Percentiles rank a stretch among this genome's conserved stretches.
Conservation (phyloP, 1,140 invertebrate genomes). For the Parapsyche elsis region DNA sequence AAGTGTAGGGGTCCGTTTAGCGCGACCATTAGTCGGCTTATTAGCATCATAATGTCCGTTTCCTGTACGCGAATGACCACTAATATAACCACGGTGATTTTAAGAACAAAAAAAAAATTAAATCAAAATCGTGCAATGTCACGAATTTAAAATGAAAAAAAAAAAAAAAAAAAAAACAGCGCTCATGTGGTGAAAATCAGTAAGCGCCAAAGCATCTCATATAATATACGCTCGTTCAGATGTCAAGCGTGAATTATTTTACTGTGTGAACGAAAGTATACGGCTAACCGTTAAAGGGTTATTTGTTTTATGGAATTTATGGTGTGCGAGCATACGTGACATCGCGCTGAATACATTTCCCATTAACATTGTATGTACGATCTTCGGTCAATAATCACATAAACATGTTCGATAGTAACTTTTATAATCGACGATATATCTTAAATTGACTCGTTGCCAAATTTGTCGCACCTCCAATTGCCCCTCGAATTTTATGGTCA, state of each 20-base stretch:
- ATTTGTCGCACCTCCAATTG: slow-evolving; percentile 21
- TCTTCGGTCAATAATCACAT: slow-evolving; percentile 15
- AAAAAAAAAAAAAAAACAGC: too few species aligned
- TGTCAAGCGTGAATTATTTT: background rate
- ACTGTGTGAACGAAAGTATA: background rate
- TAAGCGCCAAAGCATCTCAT: too few species aligned
- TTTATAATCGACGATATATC: background rate
- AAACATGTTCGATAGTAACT: background rate
- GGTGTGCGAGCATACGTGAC: slow-evolving; percentile 13
- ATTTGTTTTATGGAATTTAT: background rate
- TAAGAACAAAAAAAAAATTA: too few species aligned
- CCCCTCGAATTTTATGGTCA: slow-evolving; percentile 1
- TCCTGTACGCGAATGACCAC: slow-evolving; percentile 29
- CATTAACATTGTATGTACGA: background rate
- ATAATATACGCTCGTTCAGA: background rate
- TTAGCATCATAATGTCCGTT: slow-evolving; percentile 54
- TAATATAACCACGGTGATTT: background rate
- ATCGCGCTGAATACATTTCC: background rate
- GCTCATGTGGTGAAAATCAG: too few species aligned
- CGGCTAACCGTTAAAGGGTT: too few species aligned
- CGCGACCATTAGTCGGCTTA: slow-evolving; percentile 46
- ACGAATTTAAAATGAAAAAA: too few species aligned
- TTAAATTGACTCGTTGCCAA: background rate
- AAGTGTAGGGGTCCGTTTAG: slow-evolving; percentile 30
- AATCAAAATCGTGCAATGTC: too few species aligned